Evolutionary conservation across 1,140 invertebrate species (phyloP).

Genomic region (Megathymus violae): DNA sequence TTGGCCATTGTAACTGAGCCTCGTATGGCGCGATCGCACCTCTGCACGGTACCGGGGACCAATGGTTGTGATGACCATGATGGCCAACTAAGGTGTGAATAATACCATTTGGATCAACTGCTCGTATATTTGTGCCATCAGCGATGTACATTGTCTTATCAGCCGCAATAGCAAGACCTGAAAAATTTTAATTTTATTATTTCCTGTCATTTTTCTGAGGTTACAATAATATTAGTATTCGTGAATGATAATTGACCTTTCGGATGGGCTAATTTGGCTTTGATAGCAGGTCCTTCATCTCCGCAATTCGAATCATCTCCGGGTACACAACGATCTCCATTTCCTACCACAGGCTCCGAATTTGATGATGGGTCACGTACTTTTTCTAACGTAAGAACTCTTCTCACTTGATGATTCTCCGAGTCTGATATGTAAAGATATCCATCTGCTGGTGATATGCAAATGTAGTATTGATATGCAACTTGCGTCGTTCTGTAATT

Average conservation of each 20-base stretch:
- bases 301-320: slow-evolving; percentile 95
- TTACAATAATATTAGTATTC: too few species aligned
- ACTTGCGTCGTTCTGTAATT: slow-evolving; percentile 93
- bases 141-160: slow-evolving; percentile 97
- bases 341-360: slow-evolving; percentile 96
- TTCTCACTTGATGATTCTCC: slow-evolving; percentile 94
- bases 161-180: slow-evolving; percentile 93
- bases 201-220: too few species aligned
- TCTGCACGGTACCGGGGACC: slow-evolving; percentile 93
- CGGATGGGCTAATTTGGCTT: slow-evolving; percentile 96
- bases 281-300: slow-evolving; percentile 94
- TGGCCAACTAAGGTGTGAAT: slow-evolving; percentile 97
- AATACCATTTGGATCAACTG: slow-evolving; percentile 95
- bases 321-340: slow-evolving; percentile 97
- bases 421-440: slow-evolving; percentile 98
- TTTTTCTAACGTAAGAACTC: slow-evolving; percentile 89
- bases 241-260: slow-evolving; percentile 89
- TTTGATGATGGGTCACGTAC: slow-evolving; percentile 93
- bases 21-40: slow-evolving; percentile 91
- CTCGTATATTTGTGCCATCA: slow-evolving; percentile 96
- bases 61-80: slow-evolving; percentile 95
- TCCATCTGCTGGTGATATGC: slow-evolving; percentile 97
- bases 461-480: slow-evolving; percentile 97
- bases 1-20: slow-evolving; percentile 97
- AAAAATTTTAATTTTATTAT: slow-evolving; percentile 22